A percentile compares a stretch with the other conserved stretches of the same genome.
Evolutionary conservation across 1,140 invertebrate species (phyloP).

Genomic region (Helicoverpa armigera): DNA sequence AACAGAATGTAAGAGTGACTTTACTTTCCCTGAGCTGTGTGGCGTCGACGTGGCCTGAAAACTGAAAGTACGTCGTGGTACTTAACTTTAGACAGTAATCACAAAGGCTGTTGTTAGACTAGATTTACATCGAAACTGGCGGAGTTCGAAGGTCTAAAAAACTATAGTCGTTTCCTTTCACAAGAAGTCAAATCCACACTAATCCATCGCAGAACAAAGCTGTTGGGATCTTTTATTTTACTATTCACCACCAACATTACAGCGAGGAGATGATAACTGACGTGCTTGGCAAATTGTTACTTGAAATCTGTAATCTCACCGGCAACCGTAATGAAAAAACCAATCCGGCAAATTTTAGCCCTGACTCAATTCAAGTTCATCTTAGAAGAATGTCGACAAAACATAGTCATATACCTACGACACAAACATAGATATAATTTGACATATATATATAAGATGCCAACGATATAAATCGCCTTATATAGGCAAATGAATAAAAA

Average conservation of each 20-base stretch:
- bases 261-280: slow-evolving; percentile 20
- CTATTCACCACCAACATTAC: slow-evolving; percentile 36
- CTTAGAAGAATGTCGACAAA: background rate
- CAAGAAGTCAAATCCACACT: slow-evolving; percentile 19
- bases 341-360: background rate
- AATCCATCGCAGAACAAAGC: slow-evolving; percentile 19
- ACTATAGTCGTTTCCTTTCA: too few relatives aligned
- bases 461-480: background rate
- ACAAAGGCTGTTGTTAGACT: too few relatives aligned
- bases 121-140: too few relatives aligned
- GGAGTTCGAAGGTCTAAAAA: too few relatives aligned
- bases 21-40: slow-evolving; percentile 13
- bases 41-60: background rate
- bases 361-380: background rate
- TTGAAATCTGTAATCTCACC: slow-evolving; percentile 16
- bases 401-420: background rate
- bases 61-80: too few relatives aligned
- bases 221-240: slow-evolving; percentile 25
- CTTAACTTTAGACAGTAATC: too few relatives aligned
- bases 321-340: slow-evolving; percentile 27
- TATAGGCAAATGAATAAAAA: slow-evolving; percentile 22
- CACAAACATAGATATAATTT: too few relatives aligned
- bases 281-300: slow-evolving; percentile 31
- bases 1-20: background rate
- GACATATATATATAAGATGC: background rate